These are phyloP conservation scores for Rhamnusium bicolor DNA, from an alignment of 2,888 invertebrate genomes.

Conservation along the genomic window DNA sequence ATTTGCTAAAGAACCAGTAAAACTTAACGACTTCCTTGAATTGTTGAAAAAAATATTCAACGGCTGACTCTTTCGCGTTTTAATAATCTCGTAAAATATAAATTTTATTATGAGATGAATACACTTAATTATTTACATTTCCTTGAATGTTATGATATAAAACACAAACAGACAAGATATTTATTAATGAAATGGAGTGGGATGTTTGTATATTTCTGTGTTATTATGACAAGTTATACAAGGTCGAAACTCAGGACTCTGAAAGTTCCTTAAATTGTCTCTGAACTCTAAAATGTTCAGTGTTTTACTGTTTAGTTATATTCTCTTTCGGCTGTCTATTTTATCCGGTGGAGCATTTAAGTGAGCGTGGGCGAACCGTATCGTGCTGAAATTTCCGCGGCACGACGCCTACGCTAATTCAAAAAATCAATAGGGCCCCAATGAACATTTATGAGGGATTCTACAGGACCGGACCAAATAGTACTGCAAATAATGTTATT, in stretches of 20 bases:
- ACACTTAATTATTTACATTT: conserved; percentile 20
- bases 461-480: conserved; percentile 4
- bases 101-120: not conserved
- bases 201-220: conserved; percentile 3
- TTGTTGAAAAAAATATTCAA: not conserved
- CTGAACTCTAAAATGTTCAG: not conserved
- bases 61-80: not conserved
- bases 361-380: conserved; percentile 45
- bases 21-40: not conserved
- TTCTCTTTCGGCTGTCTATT: conserved; percentile 10
- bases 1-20: not conserved
- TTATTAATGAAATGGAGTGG: conserved; percentile 24
- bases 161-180: conserved; percentile 13
- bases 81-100: not conserved
- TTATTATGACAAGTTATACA: conserved; percentile 1
- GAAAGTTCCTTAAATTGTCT: not conserved
- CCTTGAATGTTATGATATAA: conserved; percentile 19
- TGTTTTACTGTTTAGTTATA: not conserved
- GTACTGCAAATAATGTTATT: not conserved
- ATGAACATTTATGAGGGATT: not conserved
- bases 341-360: conserved; percentile 30
- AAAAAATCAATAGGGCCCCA: conserved; percentile 29
- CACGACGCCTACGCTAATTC: conserved; percentile 27
- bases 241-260: conserved; percentile 5
- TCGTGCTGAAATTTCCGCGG: conserved; percentile 46